These are phyloP conservation scores for Caenorhabditis virilis DNA, from an alignment of 2,888 invertebrate genomes.

Conservation along the genomic window DNA sequence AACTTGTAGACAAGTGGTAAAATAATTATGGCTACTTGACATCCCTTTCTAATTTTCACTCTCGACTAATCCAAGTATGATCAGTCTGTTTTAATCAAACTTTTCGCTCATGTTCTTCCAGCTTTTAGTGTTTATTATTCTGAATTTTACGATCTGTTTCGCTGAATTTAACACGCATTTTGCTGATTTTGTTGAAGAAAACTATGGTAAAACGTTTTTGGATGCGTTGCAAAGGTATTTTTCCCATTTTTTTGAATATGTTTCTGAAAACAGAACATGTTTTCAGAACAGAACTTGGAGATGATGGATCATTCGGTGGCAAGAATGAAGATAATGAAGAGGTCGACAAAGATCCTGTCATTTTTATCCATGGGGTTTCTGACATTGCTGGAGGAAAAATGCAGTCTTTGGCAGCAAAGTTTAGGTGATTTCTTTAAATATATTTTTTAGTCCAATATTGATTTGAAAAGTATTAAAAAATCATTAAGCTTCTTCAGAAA, in stretches of 20 bases:
- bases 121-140: background rate
- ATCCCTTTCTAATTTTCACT: no score
- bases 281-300: constrained; percentile 37
- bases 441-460: no score
- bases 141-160: background rate
- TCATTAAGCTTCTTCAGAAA: constrained; percentile 16
- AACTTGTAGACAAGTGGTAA: no score
- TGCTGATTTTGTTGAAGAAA: constrained; percentile 36
- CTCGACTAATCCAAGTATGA: no score
- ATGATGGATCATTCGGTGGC: constrained; percentile 42
- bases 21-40: no score
- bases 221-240: constrained; percentile 35
- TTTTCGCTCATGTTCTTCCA: background rate
- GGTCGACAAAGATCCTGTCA: constrained; percentile 18
- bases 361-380: constrained; percentile 61
- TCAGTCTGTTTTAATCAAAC: no score
- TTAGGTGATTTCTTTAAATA: constrained; percentile 9
- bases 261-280: background rate
- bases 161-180: constrained; percentile 39
- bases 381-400: constrained; percentile 60
- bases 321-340: constrained; percentile 8
- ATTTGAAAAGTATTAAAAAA: no score
- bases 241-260: background rate
- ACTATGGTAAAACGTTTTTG: constrained; percentile 35
- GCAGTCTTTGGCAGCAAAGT: constrained; percentile 39